Percentiles rank a stretch among this genome's conserved stretches.
Conservation (phyloP, 2,113 vertebrate species). For the Empidonax traillii region DNA sequence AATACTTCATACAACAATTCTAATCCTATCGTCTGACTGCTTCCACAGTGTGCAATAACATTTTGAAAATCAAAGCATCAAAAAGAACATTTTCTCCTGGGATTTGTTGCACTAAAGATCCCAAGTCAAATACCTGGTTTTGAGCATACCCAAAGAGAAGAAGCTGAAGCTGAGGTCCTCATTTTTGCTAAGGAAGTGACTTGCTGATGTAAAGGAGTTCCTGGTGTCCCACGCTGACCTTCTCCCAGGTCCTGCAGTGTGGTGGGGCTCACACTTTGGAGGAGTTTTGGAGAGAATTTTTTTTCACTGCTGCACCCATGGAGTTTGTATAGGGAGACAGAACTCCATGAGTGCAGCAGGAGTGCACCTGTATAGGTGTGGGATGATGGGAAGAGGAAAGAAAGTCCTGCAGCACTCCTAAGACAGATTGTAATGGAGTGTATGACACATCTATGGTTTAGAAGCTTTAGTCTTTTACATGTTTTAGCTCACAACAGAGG, state of each 20-base stretch:
- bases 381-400: not conserved
- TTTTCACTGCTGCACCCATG: constrained; percentile 69
- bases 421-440: not conserved
- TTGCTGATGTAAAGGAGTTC: constrained; percentile 63
- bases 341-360: not conserved
- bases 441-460: not conserved
- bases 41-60: not conserved
- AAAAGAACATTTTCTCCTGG: not conserved
- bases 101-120: not conserved
- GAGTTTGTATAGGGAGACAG: not conserved
- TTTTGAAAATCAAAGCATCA: not conserved
- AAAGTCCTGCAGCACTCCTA: not conserved
- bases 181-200: constrained; percentile 62
- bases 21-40: not conserved
- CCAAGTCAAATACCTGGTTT: constrained; percentile 42
- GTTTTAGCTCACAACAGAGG: not conserved
- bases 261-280: constrained; percentile 54
- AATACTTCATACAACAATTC: not conserved
- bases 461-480: not conserved
- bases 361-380: not conserved
- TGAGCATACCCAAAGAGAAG: constrained; percentile 60
- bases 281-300: constrained; percentile 62
- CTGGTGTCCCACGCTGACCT: constrained; percentile 35
- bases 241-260: constrained; percentile 48
- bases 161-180: constrained; percentile 66